Evolutionary conservation across 2,113 vertebrate species (phyloP), one percentile per base, ranked within the genome.

Genomic region (Festucalex cinctus): DNA sequence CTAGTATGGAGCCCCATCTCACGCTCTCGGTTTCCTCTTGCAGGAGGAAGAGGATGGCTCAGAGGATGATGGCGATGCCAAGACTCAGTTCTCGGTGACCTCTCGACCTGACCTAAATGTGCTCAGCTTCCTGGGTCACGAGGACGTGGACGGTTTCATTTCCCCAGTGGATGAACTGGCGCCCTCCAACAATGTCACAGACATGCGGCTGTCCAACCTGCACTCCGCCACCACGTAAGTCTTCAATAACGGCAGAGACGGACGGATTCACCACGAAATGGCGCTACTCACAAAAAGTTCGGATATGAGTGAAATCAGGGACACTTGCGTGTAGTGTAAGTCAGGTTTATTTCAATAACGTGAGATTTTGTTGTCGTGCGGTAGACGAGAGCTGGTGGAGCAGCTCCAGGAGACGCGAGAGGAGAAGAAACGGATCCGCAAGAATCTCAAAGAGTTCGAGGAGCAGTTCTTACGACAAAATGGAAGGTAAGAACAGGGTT

Each of bases 401-500:
- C 95, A 98, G 78, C 95, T 99, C 48, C 97, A 96, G 68, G 95
- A 98, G 85, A 90, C 95, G 58, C 92, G 94, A 72, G 96, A 98
- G 82, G 96, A 99, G 83, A 99, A 99, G 83, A 98, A 97, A 85
- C 92, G 88, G 62, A 94, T 99, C 83, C 91, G 96, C 74, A 96
- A 98, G 86, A 94, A 92, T 86, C 90, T 99, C 78, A 93, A 95
- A 79, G 97, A 99, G 66, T 99, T 99, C 53, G 97, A 99, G 89
- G 96, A 99, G 62, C 94, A 92, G 79, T 99, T 99, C 88, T 95
- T 98, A 74, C 91, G 93, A 74, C 95, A 96, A 71, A 96, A 98
- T 16, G 96, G 96, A 91, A 97, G 97, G 97, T 98, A 91, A 62
- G 24, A 74, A 43, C 24, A 24, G 36, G 32, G 2, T 62, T 37